phyloP scores from a whole-genome alignment of 2,797 vertebrate genomes.

The Sebastes baramenuke region DNA sequence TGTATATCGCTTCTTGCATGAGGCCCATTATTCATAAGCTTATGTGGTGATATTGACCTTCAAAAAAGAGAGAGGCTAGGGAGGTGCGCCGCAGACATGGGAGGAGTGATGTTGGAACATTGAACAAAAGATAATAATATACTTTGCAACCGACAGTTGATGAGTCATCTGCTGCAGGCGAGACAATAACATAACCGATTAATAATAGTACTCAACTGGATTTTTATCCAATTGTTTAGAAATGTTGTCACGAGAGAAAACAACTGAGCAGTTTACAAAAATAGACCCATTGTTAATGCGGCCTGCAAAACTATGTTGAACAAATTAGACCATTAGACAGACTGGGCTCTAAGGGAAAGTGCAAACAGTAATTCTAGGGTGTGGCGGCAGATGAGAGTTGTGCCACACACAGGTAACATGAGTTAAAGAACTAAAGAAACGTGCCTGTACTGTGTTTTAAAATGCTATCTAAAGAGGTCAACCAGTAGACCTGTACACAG shows the following conservation, averaged over 20 bases:
- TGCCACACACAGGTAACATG: neutral
- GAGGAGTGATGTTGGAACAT: neutral
- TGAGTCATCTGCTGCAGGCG: neutral
- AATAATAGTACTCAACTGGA: neutral
- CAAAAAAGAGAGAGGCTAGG: neutral
- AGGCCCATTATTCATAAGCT: neutral
- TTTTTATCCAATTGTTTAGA: conserved; percentile 33
- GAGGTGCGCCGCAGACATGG: neutral
- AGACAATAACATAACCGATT: neutral
- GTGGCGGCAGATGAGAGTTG: neutral
- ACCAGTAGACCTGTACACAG: too few relatives aligned
- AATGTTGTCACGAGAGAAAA: neutral
- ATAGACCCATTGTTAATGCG: conserved; percentile 32
- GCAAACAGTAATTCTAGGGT: conserved; percentile 1
- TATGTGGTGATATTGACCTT: neutral
- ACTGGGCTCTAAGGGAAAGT: neutral
- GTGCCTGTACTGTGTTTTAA: neutral
- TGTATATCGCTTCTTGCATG: too few relatives aligned
- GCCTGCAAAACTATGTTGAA: conserved; percentile 5
- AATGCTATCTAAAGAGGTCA: too few relatives aligned
- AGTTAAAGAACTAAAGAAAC: neutral
- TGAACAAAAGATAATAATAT: neutral
- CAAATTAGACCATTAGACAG: neutral
- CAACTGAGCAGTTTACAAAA: neutral
- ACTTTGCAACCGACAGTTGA: neutral